Evolutionary conservation across 2,113 vertebrate species (phyloP), one percentile per base, ranked within the genome.

Genomic region (Peromyscus polionotus): DNA sequence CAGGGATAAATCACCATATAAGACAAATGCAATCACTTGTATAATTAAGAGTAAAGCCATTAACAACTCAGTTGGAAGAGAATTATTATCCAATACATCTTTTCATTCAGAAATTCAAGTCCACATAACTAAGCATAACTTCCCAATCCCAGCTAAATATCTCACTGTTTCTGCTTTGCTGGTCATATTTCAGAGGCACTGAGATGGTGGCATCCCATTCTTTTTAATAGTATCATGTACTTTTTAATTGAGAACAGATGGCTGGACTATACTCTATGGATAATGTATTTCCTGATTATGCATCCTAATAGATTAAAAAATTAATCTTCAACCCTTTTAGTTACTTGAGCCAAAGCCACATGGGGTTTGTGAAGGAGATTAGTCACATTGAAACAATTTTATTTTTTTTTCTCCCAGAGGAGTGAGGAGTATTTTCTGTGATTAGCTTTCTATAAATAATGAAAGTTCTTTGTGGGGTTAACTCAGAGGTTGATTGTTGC

Each of bases 261-360:
- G 61, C 51, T 70, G 6, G 67, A 39, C 93, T 95, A 76, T 92
- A 80, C 77, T 95, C 73, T 51, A 93, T 24, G 87, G 77, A 95
- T 90, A 90, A 88, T 92, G 76, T 39, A 87, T 92, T 95, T 94
- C 72, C 91, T 96, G 76, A 94, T 94, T 97, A 67, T 89, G 42
- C 90, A 96, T 88, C 88, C 91, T 94, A 84, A 42, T 73, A 97
- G 79, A 94, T 97, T 96, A 93, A 51, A 79, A 94, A 94, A 73
- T 94, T 94, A 89, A 93, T 98, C 81, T 95, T 26, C 42, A 89
- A 1, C 36, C 73, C 65, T 96, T 95, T 94, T 79, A 83, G 63
- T 89, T 75, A 89, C 68, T 92, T 93, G 94, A 97, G 84, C 57
- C 90, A 95, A 94, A 96, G 51, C 59, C 79, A 96, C 63, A 70